A percentile compares a stretch with the other conserved stretches of the same genome.
phyloP scores from a whole-genome alignment of 2,797 vertebrate genomes.

The Esox lucius region DNA sequence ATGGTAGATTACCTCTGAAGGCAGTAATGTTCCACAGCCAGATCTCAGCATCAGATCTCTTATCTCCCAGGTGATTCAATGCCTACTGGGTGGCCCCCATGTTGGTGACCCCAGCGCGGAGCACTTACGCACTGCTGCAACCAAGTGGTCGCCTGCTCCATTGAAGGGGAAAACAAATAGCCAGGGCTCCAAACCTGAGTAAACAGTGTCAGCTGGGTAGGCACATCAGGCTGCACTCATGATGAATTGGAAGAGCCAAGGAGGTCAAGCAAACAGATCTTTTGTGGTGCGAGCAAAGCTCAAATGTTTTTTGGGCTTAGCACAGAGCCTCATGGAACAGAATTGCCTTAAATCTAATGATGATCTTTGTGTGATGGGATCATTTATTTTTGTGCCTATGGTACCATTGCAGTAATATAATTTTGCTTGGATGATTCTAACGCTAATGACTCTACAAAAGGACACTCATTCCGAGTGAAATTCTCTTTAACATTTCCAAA shows the following conservation, averaged over 20 bases:
- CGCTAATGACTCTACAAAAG: not conserved
- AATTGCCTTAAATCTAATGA: not conserved
- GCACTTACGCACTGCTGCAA: constrained; percentile 45
- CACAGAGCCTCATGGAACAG: constrained; percentile 6
- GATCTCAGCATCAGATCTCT: constrained; percentile 43
- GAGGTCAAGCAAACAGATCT: constrained; percentile 60
- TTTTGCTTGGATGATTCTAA: not conserved
- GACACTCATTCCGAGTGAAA: not conserved
- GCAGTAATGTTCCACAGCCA: constrained; percentile 23
- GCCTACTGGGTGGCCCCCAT: constrained; percentile 67
- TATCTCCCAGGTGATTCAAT: constrained; percentile 45
- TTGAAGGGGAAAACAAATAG: constrained; percentile 73
- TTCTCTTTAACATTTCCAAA: not conserved
- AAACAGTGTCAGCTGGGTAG: constrained; percentile 67
- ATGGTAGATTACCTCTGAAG: constrained; percentile 22
- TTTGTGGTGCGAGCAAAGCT: constrained; percentile 43
- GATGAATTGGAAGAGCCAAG: constrained; percentile 49
- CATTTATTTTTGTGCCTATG: not conserved
- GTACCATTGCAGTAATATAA: not conserved
- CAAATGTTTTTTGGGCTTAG: constrained; percentile 46
- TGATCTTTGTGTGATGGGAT: not conserved
- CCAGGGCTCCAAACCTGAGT: constrained; percentile 62
- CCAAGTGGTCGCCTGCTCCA: constrained; percentile 53
- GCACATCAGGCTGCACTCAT: constrained; percentile 32
- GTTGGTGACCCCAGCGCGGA: constrained; percentile 56